phyloP scores from a whole-genome alignment of 2,888 invertebrate species.

The Cephonodes hylas region DNA sequence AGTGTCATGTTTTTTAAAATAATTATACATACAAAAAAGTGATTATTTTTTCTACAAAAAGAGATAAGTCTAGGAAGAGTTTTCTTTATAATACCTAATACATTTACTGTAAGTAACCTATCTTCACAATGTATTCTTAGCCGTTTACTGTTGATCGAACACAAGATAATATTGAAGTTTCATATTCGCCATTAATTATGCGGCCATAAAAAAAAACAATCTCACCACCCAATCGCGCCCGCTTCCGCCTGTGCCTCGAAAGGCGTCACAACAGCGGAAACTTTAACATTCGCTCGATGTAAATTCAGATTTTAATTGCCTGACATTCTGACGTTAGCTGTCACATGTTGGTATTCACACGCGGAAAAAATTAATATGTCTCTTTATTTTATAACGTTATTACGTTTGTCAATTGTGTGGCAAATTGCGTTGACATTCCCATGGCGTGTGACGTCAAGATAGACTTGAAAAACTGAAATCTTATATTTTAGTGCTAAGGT shows the following conservation, averaged over 20 bases:
- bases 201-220: neutral
- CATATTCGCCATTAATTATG: no score
- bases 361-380: neutral
- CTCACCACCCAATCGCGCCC: neutral
- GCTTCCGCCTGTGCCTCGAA: neutral
- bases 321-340: constrained; percentile 18
- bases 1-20: no score
- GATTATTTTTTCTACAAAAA: no score
- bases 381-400: neutral
- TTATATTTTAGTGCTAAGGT: no score
- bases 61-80: no score
- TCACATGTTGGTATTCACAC: neutral
- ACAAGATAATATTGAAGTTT: no score
- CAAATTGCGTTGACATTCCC: neutral
- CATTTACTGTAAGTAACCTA: no score
- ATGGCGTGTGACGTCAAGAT: neutral
- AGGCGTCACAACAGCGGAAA: neutral
- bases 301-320: constrained; percentile 16
- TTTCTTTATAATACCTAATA: no score
- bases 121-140: no score
- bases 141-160: no score
- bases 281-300: neutral
- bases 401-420: neutral
- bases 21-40: no score
- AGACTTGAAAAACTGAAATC: no score